These are phyloP conservation scores for Pygoscelis antarcticus DNA, from an alignment of 2,113 vertebrate species.

Conservation along the genomic window DNA sequence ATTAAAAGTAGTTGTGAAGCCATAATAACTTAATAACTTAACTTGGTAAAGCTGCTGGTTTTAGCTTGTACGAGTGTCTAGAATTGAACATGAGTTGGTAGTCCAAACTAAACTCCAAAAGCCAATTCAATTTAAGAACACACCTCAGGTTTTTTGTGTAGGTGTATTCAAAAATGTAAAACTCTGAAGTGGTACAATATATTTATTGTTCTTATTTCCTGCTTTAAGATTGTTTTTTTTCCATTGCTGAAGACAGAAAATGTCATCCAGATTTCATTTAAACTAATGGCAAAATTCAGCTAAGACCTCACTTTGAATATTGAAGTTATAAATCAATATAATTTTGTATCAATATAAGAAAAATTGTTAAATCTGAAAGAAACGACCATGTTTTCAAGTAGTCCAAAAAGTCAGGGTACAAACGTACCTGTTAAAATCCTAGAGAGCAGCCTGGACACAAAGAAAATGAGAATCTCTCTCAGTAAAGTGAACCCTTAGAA, in stretches of 20 bases:
- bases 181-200: not conserved
- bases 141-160: accelerated
- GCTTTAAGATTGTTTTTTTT: not conserved
- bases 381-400: not conserved
- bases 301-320: not conserved
- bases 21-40: not conserved
- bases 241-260: not conserved
- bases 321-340: not conserved
- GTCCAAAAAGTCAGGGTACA: not conserved
- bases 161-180: not conserved
- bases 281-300: not conserved
- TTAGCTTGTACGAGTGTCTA: not conserved
- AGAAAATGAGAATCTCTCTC: not conserved
- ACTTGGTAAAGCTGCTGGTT: not conserved
- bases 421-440: not conserved
- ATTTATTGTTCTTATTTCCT: not conserved
- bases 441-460: not conserved
- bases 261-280: not conserved
- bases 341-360: not conserved
- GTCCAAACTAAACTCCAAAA: not conserved
- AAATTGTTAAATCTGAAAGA: not conserved
- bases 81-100: not conserved
- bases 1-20: not conserved
- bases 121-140: not conserved
- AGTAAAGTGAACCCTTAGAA: not conserved